phyloP scores from a whole-genome alignment of 2,113 vertebrate genomes.

The Heterocephalus glaber region DNA sequence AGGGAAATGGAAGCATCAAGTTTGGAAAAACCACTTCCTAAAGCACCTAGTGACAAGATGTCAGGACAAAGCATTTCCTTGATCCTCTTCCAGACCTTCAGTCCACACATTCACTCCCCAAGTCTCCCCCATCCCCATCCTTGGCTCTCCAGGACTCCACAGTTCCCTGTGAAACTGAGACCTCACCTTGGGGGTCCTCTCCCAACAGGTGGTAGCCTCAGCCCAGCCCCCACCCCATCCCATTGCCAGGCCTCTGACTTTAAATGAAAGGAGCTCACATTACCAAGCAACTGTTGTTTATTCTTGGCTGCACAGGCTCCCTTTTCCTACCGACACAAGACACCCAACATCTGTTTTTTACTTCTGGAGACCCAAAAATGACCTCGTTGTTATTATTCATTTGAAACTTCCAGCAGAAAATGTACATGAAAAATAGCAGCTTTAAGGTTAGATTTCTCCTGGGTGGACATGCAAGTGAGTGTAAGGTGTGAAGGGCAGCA shows the following conservation, averaged over 20 bases:
- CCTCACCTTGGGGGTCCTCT: not conserved
- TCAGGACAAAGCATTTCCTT: not conserved
- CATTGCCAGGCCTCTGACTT: constrained; percentile 46
- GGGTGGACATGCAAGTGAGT: not conserved
- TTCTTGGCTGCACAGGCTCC: constrained; percentile 34
- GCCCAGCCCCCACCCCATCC: not conserved
- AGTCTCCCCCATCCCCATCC: not conserved
- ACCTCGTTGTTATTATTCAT: constrained; percentile 23
- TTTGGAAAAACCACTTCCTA: not conserved
- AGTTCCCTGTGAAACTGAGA: not conserved
- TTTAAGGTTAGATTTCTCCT: not conserved
- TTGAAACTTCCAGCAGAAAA: constrained; percentile 47
- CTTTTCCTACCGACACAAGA: constrained; percentile 70
- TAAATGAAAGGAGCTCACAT: constrained; percentile 63
- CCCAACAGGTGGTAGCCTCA: constrained; percentile 45
- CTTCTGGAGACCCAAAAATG: constrained; percentile 36
- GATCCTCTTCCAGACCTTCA: not conserved
- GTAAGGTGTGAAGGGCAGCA: not conserved
- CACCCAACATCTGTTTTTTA: constrained; percentile 77
- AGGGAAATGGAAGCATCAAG: not conserved
- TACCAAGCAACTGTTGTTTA: constrained; percentile 65
- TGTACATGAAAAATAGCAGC: constrained; percentile 58
- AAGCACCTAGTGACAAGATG: not conserved
- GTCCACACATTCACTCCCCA: not conserved
- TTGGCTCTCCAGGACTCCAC: not conserved